These are phyloP conservation scores for Brienomyrus brachyistius DNA, from an alignment of 2,113 vertebrate species.

Conservation along the genomic window DNA sequence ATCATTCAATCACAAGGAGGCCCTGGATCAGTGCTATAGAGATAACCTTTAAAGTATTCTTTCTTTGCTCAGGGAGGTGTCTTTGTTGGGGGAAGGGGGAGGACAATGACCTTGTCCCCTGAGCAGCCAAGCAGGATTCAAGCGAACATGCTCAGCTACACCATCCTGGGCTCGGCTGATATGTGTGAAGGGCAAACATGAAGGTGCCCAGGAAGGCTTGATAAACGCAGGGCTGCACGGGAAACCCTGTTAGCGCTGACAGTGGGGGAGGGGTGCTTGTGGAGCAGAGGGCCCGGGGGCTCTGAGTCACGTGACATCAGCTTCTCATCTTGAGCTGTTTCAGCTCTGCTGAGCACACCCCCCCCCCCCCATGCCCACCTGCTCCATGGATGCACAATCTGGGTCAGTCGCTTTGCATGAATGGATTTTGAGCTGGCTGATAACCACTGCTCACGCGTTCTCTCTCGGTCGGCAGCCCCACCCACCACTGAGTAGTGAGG, in stretches of 20 bases:
- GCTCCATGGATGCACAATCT: constrained; percentile 60
- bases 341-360: constrained; percentile 41
- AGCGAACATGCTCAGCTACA: background rate
- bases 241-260: background rate
- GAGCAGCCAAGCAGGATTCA: background rate
- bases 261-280: background rate
- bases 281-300: background rate
- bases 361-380: constrained; percentile 37
- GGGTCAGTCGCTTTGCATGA: constrained; percentile 71
- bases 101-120: background rate
- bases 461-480: constrained; percentile 29
- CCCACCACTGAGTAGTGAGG: constrained; percentile 47
- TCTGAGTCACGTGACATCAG: constrained; percentile 1
- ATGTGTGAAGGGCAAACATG: background rate
- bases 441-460: constrained; percentile 52
- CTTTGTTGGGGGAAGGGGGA: background rate
- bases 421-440: constrained; percentile 57
- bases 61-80: background rate
- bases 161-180: background rate
- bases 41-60: background rate
- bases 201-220: background rate
- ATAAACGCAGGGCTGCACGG: background rate
- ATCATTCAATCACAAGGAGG: background rate
- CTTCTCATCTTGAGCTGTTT: constrained; percentile 33
- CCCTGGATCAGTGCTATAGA: background rate